A percentile compares a stretch with the other conserved stretches of the same genome.
Conservation (phyloP, 2,797 vertebrate species). For the Corythornis leucogaster region DNA sequence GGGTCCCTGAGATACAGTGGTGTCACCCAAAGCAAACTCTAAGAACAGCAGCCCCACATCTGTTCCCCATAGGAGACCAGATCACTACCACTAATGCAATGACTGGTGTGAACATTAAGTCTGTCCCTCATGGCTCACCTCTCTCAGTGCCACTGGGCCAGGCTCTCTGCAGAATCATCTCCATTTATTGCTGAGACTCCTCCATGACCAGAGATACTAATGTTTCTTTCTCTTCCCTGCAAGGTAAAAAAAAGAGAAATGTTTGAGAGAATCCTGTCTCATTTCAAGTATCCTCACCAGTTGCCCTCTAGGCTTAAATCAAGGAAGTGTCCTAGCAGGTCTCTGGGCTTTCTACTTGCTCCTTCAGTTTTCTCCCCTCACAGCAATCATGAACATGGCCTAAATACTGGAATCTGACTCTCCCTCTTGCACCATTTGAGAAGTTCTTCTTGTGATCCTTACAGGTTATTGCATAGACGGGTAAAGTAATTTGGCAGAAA, state of each 20-base stretch:
- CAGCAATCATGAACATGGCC: neutral
- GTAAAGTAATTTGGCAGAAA: too few relatives aligned
- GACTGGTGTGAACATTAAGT: neutral
- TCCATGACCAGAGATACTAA: neutral
- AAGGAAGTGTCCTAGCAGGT: neutral
- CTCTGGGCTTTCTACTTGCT: neutral
- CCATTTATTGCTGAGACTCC: neutral
- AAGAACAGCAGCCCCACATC: neutral
- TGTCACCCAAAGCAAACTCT: neutral
- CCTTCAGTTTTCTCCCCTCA: neutral
- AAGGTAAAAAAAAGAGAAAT: neutral
- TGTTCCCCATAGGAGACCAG: neutral
- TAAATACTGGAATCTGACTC: neutral
- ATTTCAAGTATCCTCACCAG: neutral
- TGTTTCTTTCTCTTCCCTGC: neutral
- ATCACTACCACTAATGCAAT: neutral
- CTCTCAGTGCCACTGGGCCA: neutral
- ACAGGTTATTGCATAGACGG: neutral
- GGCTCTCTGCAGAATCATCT: neutral
- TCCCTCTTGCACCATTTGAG: neutral
- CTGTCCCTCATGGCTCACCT: neutral
- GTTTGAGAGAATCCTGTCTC: neutral
- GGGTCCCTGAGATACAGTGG: neutral
- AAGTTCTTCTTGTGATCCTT: neutral
- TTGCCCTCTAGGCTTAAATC: neutral